These are phyloP conservation scores for Physella acuta DNA, from an alignment of 1,140 invertebrate species.

Conservation along the genomic window DNA sequence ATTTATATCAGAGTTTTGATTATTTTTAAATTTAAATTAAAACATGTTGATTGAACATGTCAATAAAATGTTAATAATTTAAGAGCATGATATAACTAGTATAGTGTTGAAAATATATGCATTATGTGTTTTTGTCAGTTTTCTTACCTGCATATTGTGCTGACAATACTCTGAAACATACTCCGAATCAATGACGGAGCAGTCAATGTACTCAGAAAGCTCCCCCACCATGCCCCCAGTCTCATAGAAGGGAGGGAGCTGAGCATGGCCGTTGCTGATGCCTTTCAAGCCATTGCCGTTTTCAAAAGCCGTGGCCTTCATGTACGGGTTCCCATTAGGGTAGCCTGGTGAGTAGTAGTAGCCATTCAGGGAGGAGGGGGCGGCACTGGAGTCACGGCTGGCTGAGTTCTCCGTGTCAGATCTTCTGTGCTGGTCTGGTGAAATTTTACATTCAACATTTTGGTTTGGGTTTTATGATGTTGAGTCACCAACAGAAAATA, in stretches of 20 bases:
- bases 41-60: no score
- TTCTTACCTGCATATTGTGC: constrained; percentile 48
- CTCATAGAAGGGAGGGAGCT: constrained; percentile 8
- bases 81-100: not conserved
- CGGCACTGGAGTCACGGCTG: constrained; percentile 19
- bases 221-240: constrained; percentile 65
- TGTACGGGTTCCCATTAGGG: constrained; percentile 2
- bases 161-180: constrained; percentile 55
- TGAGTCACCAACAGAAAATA: not conserved
- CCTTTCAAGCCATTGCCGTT: constrained; percentile 16
- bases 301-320: constrained; percentile 19
- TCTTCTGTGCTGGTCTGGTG: constrained; percentile 6
- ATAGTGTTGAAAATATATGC: not conserved
- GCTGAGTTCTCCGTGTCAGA: constrained; percentile 14
- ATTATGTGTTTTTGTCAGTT: not conserved
- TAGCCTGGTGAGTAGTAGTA: constrained; percentile 24
- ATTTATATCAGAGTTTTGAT: no score
- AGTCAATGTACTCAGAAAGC: constrained; percentile 62
- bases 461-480: not conserved
- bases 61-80: no score
- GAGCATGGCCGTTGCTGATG: constrained; percentile 23
- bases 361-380: constrained; percentile 27
- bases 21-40: no score
- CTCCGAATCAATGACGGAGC: constrained; percentile 53
- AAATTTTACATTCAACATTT: not conserved